phyloP scores from a whole-genome alignment of 2,888 invertebrate genomes.

The Proisotoma minuta region DNA sequence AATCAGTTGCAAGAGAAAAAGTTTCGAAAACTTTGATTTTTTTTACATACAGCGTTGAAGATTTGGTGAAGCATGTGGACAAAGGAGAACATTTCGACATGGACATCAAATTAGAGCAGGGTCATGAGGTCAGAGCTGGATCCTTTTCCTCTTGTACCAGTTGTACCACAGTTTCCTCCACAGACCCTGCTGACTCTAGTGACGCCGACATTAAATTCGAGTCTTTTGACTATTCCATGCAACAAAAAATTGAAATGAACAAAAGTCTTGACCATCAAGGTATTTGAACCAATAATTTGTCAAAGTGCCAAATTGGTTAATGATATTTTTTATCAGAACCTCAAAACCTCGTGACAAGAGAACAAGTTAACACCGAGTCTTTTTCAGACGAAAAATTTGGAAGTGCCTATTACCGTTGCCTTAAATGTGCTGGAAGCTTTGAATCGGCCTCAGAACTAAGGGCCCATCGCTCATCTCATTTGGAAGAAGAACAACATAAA shows the following conservation, averaged over 20 bases:
- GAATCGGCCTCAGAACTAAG: conserved; percentile 18
- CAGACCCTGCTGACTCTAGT: too few species aligned
- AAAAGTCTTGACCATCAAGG: too few species aligned
- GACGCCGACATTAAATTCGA: too few species aligned
- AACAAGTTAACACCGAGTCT: not conserved
- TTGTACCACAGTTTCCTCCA: too few species aligned
- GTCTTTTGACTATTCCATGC: too few species aligned
- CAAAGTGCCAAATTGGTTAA: too few species aligned
- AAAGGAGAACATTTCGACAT: not conserved
- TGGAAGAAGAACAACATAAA: conserved; percentile 13
- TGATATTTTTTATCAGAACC: too few species aligned
- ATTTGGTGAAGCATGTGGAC: not conserved
- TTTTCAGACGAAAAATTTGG: not conserved
- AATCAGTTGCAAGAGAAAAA: not conserved
- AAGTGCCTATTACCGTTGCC: conserved; percentile 11
- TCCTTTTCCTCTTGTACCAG: not conserved
- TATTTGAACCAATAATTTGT: too few species aligned
- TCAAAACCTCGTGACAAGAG: not conserved
- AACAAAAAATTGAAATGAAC: too few species aligned
- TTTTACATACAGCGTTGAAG: not conserved
- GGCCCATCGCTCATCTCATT: conserved; percentile 11
- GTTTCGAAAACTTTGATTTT: not conserved
- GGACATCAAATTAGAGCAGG: not conserved
- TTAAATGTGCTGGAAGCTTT: conserved; percentile 15
- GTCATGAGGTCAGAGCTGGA: not conserved